Base-by-base conservation (phyloP, 2,888 invertebrate species). In the Drosophila borborema region DNA sequence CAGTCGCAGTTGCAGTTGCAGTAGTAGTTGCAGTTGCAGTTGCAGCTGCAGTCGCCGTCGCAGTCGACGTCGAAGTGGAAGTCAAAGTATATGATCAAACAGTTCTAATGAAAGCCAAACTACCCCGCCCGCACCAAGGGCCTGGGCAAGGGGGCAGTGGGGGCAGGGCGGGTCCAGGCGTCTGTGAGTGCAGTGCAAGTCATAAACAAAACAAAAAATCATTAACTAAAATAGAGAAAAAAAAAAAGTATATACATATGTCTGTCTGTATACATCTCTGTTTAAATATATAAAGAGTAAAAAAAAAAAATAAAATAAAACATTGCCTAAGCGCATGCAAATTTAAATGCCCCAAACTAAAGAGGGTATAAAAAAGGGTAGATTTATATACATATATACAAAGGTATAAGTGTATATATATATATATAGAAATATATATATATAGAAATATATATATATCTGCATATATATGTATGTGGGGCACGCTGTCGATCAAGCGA, bases 241-340 rank as follows among this genome's bases (percentile, higher is more conserved):
- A 16, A 56, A 31, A 45, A 20, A 58, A 7, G 16, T 6, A 8
- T 36, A 46, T 41, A 45, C 45, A 12, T 12, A 40, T 14, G 14
- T 38, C 3, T 14, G 12, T 38, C 5, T 38, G 14, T 38, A 3
- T 38, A 14, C 14, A 36, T 36, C 9, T 36, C 9, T 36, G 10
- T 34, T 9, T 34, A 34, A 2, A 34, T 34, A 43, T 48, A n/a
- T 9, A 46, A 58, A 65, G 10, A 6, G 10, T 10, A 10, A 49
- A 38, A 14, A 38, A 38, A 14, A 53, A 31, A 31, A 68, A 62
- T 18, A 38, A 38, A 20, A 38, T 23, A 14, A 53, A 38, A 23
- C 64, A 62, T 74, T 74, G 74, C 68, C 63, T 60, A 73, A 74
- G 59, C 23, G 55, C 45, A 63, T 55, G 48, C 58, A 63, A 54